A percentile compares a stretch with the other conserved stretches of the same genome.
phyloP scores from a whole-genome alignment of 1,140 invertebrate species.

The Drosophila bipectinata region DNA sequence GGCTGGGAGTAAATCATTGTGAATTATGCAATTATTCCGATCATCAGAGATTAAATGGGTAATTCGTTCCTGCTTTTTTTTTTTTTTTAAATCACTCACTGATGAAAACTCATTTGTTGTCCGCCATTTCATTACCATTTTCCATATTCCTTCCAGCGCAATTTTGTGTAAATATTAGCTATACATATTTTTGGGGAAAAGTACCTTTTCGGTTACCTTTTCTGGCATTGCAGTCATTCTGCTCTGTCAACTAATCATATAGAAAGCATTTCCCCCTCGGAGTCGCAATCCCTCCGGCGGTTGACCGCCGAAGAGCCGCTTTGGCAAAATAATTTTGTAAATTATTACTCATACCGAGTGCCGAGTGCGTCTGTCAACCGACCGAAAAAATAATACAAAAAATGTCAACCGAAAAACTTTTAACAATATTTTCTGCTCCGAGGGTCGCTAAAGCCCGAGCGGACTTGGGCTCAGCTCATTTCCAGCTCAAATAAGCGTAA shows the following conservation, averaged over 20 bases:
- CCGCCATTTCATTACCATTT: background rate
- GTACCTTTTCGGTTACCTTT: conserved; percentile 12
- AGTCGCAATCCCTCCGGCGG: background rate
- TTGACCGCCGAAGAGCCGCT: conserved; percentile 4
- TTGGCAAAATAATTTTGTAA: conserved; percentile 66
- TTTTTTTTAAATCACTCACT: conserved; percentile 5
- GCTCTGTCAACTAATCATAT: conserved; percentile 76
- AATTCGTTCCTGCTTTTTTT: conserved; percentile 17
- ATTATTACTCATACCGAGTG: conserved; percentile 70
- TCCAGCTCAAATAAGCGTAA: conserved; percentile 79
- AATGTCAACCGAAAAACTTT: conserved; percentile 37
- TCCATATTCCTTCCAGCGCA: background rate
- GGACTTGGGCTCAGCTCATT: conserved; percentile 58
- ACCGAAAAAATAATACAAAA: conserved; percentile 23
- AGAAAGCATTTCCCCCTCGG: conserved; percentile 54
- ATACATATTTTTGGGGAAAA: conserved; percentile 9
- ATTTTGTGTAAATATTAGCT: conserved; percentile 41
- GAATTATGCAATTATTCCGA: conserved; percentile 43
- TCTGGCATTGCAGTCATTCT: conserved; percentile 28
- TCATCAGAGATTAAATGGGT: conserved; percentile 43
- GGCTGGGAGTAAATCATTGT: conserved; percentile 41
- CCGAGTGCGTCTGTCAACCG: conserved; percentile 65
- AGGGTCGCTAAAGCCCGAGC: background rate
- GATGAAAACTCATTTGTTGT: conserved; percentile 1
- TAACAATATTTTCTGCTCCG: conserved; percentile 31